Conservation (phyloP, 2,797 vertebrate genomes). For the Gymnothorax javanicus region DNA sequence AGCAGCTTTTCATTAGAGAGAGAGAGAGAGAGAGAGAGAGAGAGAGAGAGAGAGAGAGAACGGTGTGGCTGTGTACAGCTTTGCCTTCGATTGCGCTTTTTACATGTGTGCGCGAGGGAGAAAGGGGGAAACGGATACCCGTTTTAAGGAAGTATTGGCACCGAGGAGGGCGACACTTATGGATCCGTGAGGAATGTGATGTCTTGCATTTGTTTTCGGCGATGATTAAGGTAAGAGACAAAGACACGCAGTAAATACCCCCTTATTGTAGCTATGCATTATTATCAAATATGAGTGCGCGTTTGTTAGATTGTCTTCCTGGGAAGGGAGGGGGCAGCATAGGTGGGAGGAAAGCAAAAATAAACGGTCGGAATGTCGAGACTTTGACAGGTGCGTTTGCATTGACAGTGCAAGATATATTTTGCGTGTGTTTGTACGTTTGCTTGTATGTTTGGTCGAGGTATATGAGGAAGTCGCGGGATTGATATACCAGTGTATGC, state of each 20-base stretch:
- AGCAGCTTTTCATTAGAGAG: slow-evolving; percentile 55
- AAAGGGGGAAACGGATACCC: slow-evolving; percentile 65
- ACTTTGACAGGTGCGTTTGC: slow-evolving; percentile 24
- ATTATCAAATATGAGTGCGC: slow-evolving; percentile 40
- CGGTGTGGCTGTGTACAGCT: slow-evolving; percentile 49
- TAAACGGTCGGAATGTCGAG: slow-evolving; percentile 26
- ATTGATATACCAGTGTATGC: slow-evolving; percentile 45
- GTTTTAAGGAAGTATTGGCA: slow-evolving; percentile 65
- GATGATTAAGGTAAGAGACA: slow-evolving; percentile 72
- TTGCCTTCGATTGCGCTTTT: slow-evolving; percentile 58
- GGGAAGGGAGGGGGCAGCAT: slow-evolving; percentile 58
- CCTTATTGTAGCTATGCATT: slow-evolving; percentile 39
- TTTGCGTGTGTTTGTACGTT: slow-evolving; percentile 16
- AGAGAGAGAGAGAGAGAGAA: slow-evolving; percentile 33
- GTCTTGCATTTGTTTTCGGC: slow-evolving; percentile 48
- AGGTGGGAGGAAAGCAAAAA: slow-evolving; percentile 20
- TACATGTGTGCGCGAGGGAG: slow-evolving; percentile 59
- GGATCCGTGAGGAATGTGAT: slow-evolving; percentile 60
- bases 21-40: slow-evolving; percentile 30
- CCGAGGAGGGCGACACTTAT: slow-evolving; percentile 60
- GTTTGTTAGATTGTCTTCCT: slow-evolving; percentile 62
- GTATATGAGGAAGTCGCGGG: slow-evolving; percentile 16
- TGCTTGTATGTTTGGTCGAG: slow-evolving; percentile 21
- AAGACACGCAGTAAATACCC: slow-evolving; percentile 22
- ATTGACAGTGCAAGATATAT: slow-evolving; percentile 6